Evolutionary conservation across 2,888 invertebrate species (phyloP).

Genomic region (Nephrotoma appendiculata): DNA sequence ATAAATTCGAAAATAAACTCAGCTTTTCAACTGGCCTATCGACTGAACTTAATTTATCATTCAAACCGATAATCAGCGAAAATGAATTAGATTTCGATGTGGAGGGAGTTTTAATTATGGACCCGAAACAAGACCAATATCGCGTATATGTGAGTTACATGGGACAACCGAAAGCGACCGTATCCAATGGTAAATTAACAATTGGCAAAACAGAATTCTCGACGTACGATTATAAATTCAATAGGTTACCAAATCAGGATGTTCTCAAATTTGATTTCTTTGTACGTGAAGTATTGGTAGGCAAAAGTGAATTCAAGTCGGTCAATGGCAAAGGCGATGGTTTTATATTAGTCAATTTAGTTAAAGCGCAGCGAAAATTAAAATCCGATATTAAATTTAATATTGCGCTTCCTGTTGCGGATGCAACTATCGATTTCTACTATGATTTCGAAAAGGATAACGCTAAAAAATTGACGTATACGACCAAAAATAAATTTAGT

Average conservation of each 20-base stretch:
- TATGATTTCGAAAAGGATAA: slow-evolving; percentile 57
- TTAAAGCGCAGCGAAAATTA: slow-evolving; percentile 40
- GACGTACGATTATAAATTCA: slow-evolving; percentile 20
- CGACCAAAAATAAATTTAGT: slow-evolving; percentile 43
- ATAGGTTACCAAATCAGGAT: slow-evolving; percentile 21
- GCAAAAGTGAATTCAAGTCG: slow-evolving; percentile 43
- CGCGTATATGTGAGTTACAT: slow-evolving; percentile 6
- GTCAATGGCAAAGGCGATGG: slow-evolving; percentile 51
- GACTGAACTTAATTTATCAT: slow-evolving; percentile 23
- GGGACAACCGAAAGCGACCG: slow-evolving; percentile 28
- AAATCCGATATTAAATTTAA: slow-evolving; percentile 47
- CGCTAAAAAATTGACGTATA: slow-evolving; percentile 47
- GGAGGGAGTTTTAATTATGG: slow-evolving; percentile 21
- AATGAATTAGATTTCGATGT: slow-evolving; percentile 24
- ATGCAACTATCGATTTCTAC: slow-evolving; percentile 44
- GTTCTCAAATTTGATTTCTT: slow-evolving; percentile 35
- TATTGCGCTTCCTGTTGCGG: slow-evolving; percentile 42
- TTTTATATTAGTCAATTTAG: slow-evolving; percentile 20
- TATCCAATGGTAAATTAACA: slow-evolving; percentile 29
- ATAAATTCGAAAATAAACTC: slow-evolving; percentile 21
- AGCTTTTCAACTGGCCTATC: slow-evolving; percentile 25
- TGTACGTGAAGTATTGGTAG: slow-evolving; percentile 43
- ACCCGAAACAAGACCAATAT: slow-evolving; percentile 20
- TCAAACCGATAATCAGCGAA: slow-evolving; percentile 16
- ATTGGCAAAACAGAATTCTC: slow-evolving; percentile 20